Evolutionary conservation across 2,113 vertebrate genomes (phyloP).

Genomic region (Percopsis transmontana): DNA sequence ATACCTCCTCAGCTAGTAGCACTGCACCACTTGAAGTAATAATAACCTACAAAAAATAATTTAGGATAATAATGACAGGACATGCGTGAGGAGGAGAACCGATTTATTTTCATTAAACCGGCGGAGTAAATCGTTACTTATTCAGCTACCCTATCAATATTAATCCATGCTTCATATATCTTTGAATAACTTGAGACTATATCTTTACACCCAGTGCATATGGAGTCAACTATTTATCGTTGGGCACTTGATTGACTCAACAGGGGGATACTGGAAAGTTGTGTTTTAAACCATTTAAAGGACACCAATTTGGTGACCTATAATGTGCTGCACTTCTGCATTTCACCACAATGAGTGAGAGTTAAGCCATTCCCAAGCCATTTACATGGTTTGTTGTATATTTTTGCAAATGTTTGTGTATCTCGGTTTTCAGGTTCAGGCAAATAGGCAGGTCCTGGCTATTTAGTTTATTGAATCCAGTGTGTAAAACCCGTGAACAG

Average conservation of each 20-base stretch:
- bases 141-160: conserved; percentile 75
- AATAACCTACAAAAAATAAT: no score
- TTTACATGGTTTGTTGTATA: no score
- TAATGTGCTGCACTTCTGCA: background rate
- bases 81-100: conserved; percentile 45
- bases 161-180: conserved; percentile 64
- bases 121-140: conserved; percentile 68
- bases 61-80: conserved; percentile 55
- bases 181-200: conserved; percentile 44
- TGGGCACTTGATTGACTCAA: conserved; percentile 2
- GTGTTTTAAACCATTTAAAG: conserved; percentile 2
- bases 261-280: conserved; percentile 6
- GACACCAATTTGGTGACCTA: background rate
- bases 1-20: no score
- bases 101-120: conserved; percentile 54
- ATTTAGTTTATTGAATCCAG: no score
- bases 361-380: no score
- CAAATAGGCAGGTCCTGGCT: no score
- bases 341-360: background rate
- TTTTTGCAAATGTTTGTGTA: no score
- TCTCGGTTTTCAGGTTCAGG: no score
- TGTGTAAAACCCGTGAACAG: no score
- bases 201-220: conserved; percentile 20
- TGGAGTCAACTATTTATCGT: background rate
- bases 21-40: no score